Percentiles rank a stretch among this genome's conserved stretches.
These are phyloP conservation scores for Trichonephila clavipes DNA, from an alignment of 1,140 invertebrate species.

Conservation along the genomic window DNA sequence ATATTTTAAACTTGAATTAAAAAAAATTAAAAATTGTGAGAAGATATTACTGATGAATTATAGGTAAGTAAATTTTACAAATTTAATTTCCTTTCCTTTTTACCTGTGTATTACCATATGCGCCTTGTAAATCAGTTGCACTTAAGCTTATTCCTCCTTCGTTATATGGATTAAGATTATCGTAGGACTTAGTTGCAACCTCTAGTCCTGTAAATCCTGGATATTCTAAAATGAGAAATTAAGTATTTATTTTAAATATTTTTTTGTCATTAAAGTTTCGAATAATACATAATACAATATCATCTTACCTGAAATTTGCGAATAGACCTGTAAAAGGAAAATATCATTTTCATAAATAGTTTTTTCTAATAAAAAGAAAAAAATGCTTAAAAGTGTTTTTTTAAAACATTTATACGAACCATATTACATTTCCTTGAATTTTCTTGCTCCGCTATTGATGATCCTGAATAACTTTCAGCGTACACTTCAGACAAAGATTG, in stretches of 20 bases:
- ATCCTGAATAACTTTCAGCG: neutral
- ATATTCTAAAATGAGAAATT: neutral
- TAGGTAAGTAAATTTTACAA: no score
- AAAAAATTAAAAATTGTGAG: neutral
- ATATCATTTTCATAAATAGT: neutral
- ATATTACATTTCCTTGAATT: neutral
- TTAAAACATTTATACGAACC: neutral
- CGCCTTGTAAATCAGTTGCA: neutral
- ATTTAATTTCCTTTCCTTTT: neutral
- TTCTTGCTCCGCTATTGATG: neutral
- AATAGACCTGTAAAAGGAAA: neutral
- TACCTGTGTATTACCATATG: constrained; percentile 7
- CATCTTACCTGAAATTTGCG: neutral
- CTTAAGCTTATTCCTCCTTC: neutral
- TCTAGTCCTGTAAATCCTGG: neutral
- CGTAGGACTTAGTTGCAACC: neutral
- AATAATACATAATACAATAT: no score
- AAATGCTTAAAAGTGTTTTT: neutral
- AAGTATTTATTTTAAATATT: neutral
- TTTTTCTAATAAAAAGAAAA: neutral
- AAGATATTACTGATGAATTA: neutral
- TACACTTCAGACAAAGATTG: neutral
- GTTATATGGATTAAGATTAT: neutral
- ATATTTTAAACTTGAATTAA: no score
- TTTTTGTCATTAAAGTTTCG: no score